These are phyloP conservation scores for Archips xylosteana DNA, from an alignment of 2,888 invertebrate genomes.

Conservation along the genomic window DNA sequence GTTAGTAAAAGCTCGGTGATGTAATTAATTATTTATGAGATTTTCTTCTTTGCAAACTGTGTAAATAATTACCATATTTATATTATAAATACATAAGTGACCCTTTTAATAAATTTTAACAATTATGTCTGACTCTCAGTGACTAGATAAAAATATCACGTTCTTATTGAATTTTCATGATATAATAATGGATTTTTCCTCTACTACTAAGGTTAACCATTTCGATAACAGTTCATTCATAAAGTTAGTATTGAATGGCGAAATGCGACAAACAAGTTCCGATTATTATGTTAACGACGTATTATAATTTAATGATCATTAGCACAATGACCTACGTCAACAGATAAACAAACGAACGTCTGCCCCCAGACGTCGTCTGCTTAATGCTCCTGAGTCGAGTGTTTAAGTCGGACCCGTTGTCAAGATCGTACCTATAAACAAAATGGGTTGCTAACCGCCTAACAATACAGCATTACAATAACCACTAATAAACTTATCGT, in stretches of 20 bases:
- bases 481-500: conserved; percentile 72
- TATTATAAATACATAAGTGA: no score
- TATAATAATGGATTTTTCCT: background rate
- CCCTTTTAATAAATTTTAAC: no score
- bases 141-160: no score
- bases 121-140: no score
- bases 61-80: no score
- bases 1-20: no score
- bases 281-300: conserved; percentile 26
- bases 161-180: no score
- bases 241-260: background rate
- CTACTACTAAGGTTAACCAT: background rate
- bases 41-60: no score
- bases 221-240: conserved; percentile 7
- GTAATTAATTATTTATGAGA: no score
- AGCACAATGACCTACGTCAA: conserved; percentile 33
- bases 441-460: conserved; percentile 54
- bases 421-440: conserved; percentile 31
- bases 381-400: conserved; percentile 12
- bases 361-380: no score
- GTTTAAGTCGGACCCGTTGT: conserved; percentile 20
- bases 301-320: conserved; percentile 29
- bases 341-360: conserved; percentile 18
- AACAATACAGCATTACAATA: conserved; percentile 63
- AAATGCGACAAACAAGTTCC: conserved; percentile 4